A percentile compares a stretch with the other conserved stretches of the same genome.
phyloP scores from a whole-genome alignment of 2,113 vertebrate genomes.

The Oreochromis aureus region DNA sequence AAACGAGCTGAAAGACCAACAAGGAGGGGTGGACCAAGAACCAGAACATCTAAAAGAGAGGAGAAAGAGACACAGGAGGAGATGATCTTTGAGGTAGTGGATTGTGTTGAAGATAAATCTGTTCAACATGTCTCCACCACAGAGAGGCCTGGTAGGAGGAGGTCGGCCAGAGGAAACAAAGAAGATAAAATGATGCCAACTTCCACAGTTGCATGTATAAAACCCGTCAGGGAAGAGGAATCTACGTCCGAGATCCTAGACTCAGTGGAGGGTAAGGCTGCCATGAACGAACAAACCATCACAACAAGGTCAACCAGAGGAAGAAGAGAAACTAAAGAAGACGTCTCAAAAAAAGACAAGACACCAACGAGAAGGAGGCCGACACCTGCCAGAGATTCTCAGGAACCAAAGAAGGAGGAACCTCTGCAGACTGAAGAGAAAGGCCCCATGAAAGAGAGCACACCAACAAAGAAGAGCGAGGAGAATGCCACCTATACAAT shows the following conservation, averaged over 20 bases:
- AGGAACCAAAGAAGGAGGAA: not conserved
- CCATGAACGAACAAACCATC: not conserved
- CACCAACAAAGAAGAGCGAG: not conserved
- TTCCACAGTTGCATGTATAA: not conserved
- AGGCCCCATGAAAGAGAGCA: not conserved
- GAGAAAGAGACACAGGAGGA: constrained; percentile 16
- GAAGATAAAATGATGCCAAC: not conserved
- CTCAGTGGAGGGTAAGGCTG: constrained; percentile 10
- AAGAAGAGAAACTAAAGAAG: not conserved
- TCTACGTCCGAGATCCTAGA: constrained; percentile 16
- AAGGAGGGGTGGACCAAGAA: not conserved
- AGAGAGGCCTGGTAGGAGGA: not conserved
- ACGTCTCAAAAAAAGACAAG: not conserved
- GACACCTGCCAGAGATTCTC: not conserved
- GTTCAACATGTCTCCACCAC: not conserved
- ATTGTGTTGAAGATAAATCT: constrained; percentile 13
- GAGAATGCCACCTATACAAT: not conserved
- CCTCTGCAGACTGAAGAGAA: not conserved
- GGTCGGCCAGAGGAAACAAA: constrained; percentile 16
- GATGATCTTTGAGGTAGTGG: not conserved
- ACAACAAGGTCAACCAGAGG: constrained; percentile 20
- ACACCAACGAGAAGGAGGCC: not conserved
- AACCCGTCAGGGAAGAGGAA: not conserved
- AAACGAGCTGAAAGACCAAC: not conserved
- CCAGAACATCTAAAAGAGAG: not conserved